Base-by-base conservation (phyloP, 2,888 invertebrate genomes). In the Caenorhabditis sp. region DNA sequence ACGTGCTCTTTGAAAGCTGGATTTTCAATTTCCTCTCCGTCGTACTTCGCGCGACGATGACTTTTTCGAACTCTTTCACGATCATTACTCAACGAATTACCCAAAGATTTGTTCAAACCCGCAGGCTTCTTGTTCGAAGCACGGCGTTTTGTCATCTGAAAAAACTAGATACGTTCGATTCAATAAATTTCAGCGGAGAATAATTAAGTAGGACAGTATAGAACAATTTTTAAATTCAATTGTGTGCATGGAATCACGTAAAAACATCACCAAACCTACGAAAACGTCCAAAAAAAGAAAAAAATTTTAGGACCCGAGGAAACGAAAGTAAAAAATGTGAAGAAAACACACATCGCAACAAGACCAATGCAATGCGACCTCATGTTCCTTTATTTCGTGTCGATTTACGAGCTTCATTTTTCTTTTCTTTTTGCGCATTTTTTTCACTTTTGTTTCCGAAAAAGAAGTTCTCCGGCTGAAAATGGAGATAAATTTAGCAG, bases 91-190 rank as follows among this genome's bases (percentile, higher is more conserved):
- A 86, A 80, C 0, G 82, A 76, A 59, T 84, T 84, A 12, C 86
- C 86, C 36, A 86, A 79, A 10, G 84, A 82, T 68, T 81, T 79
- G 76, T 86, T 86, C 63, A 78, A 67, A 7, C 86, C 86, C 8
- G 78, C 77, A 1, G 86, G 86, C 56, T 80, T 83, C 57, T 78
- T 77, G 62, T 85, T 84, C 20, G 77, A 82, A 10, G 82, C 68
- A 25, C 85, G 76, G 21, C 86, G 74, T 78, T 85, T 85, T 27
- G 86, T 86, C 86, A 86, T 86, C 63, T 70, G 31, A 57, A 54
- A 53, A 14, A 38, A 23, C 5, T 36, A 8, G 5, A 36, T 36
- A 5, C 5, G 36, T 36, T 36, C 10, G 36, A 36, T 10, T 8
- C 36, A 36, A 36, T 8, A 36, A 36, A 36, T 36, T 36, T 10